Evolutionary conservation across 2,888 invertebrate genomes (phyloP).

Genomic region (Helleia helle): DNA sequence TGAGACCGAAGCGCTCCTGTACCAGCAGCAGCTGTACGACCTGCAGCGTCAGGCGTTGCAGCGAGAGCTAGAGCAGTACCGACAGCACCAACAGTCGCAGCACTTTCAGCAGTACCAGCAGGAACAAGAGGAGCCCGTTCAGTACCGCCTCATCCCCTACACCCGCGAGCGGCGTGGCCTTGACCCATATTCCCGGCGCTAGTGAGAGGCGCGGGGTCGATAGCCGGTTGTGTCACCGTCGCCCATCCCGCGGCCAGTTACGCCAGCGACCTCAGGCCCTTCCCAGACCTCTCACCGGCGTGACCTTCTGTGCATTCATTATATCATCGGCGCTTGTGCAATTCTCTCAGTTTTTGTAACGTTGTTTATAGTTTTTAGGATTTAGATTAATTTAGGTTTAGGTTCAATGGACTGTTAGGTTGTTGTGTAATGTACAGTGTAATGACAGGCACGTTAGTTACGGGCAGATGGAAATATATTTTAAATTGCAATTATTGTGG

Average conservation of each 20-base stretch:
- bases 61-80: constrained; percentile 29
- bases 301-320: neutral
- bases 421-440: no score
- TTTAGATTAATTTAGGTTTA: no score
- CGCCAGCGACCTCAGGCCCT: neutral
- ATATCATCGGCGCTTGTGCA: neutral
- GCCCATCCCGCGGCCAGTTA: neutral
- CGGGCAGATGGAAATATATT: no score
- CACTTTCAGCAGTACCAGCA: constrained; percentile 29
- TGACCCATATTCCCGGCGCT: constrained; percentile 26
- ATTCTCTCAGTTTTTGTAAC: no score
- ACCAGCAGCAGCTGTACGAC: constrained; percentile 30
- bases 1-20: constrained; percentile 27
- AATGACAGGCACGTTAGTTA: no score
- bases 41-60: constrained; percentile 27
- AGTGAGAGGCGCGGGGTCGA: neutral
- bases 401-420: no score
- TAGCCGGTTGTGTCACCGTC: neutral
- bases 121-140: constrained; percentile 16
- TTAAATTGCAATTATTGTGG: no score
- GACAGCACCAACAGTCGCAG: constrained; percentile 29
- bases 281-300: constrained; percentile 27
- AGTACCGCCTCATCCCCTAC: no score
- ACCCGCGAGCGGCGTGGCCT: constrained; percentile 27
- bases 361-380: no score